phyloP scores from a whole-genome alignment of 2,113 vertebrate genomes.

The Scomber japonicus region DNA sequence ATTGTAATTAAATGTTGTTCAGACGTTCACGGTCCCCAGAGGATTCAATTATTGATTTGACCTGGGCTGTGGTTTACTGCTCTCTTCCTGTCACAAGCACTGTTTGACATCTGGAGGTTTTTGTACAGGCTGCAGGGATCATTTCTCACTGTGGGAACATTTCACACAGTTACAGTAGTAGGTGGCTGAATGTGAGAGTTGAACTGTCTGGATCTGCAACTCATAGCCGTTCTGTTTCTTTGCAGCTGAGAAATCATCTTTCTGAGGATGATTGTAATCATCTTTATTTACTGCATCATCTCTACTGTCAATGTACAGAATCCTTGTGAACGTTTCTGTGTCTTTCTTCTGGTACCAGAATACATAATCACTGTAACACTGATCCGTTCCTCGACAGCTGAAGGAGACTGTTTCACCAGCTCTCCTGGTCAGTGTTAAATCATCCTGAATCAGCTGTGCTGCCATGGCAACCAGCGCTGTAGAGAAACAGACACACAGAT shows the following conservation, averaged over 20 bases:
- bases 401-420: no score
- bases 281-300: fast-evolving
- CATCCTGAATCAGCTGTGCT: no score
- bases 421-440: no score
- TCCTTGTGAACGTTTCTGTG: background rate
- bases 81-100: background rate
- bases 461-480: no score
- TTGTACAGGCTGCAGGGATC: slow-evolving; percentile 40
- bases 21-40: no score
- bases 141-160: slow-evolving; percentile 13
- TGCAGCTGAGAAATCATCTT: slow-evolving; percentile 35
- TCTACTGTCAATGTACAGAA: fast-evolving
- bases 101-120: slow-evolving; percentile 38
- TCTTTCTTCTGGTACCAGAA: background rate
- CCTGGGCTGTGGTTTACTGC: slow-evolving; percentile 41
- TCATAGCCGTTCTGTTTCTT: background rate
- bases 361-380: background rate
- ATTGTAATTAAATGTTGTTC: slow-evolving; percentile 9
- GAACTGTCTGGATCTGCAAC: background rate
- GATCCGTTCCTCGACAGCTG: background rate
- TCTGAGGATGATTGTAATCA: slow-evolving; percentile 15
- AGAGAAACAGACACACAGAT: no score
- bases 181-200: background rate
- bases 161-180: slow-evolving; percentile 39
- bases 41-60: background rate